phyloP scores from a whole-genome alignment of 2,797 vertebrate species.

The Lutjanus campechanus region DNA sequence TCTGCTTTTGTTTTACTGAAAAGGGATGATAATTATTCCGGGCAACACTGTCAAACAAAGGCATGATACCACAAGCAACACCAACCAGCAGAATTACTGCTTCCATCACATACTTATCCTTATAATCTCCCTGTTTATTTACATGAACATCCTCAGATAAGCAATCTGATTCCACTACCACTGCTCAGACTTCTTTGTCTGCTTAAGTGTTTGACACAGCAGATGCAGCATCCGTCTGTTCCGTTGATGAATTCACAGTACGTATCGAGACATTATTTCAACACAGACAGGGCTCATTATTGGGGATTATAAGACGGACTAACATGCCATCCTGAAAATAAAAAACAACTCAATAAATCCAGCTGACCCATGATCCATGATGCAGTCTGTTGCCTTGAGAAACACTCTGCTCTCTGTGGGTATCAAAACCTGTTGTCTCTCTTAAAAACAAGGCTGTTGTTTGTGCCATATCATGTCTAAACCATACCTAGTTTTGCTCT shows the following conservation, averaged over 20 bases:
- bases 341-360: constrained; percentile 27
- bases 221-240: constrained; percentile 53
- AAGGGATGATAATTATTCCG: neutral
- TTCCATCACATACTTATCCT: neutral
- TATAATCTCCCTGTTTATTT: neutral
- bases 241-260: constrained; percentile 9
- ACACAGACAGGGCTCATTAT: constrained; percentile 14
- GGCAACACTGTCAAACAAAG: neutral
- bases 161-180: neutral
- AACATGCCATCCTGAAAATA: constrained; percentile 7
- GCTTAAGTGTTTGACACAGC: constrained; percentile 27
- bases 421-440: neutral
- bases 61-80: neutral
- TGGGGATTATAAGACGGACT: constrained; percentile 28
- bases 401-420: neutral
- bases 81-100: neutral
- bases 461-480: neutral
- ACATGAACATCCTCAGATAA: constrained; percentile 17
- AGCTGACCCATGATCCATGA: neutral
- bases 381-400: neutral
- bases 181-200: constrained; percentile 10
- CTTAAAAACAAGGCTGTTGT: neutral
- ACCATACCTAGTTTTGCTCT: neutral
- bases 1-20: neutral
- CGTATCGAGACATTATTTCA: constrained; percentile 26